Evolutionary conservation across 1,140 invertebrate genomes (phyloP).

Genomic region (Anoplolepis gracilipes): DNA sequence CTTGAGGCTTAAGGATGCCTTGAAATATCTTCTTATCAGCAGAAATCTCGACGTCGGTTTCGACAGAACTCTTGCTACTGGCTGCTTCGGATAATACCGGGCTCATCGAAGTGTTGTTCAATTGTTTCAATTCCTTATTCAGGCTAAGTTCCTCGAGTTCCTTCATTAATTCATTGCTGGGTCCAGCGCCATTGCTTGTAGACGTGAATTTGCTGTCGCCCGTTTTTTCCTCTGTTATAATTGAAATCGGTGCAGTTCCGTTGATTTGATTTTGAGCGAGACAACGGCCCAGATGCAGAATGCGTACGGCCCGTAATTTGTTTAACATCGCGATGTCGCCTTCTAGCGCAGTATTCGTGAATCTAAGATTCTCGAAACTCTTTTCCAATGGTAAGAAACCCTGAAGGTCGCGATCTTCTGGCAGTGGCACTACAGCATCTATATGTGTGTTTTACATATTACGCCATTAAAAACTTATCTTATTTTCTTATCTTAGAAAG

Average conservation of each 20-base stretch:
- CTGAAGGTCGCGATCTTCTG: slow-evolving; percentile 92
- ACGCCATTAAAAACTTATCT: no score
- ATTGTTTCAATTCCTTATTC: slow-evolving; percentile 77
- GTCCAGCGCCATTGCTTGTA: slow-evolving; percentile 72
- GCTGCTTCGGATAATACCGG: slow-evolving; percentile 81
- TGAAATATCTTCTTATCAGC: slow-evolving; percentile 86
- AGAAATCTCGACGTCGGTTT: slow-evolving; percentile 70
- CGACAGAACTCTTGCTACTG: slow-evolving; percentile 79
- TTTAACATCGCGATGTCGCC: slow-evolving; percentile 75
- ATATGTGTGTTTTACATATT: no score
- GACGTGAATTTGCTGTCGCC: slow-evolving; percentile 75
- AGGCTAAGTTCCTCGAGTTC: slow-evolving; percentile 83
- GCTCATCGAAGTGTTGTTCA: slow-evolving; percentile 69
- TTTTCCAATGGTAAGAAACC: slow-evolving; percentile 92
- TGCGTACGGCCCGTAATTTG: slow-evolving; percentile 83
- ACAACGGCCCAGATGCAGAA: slow-evolving; percentile 85
- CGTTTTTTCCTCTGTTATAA: slow-evolving; percentile 68
- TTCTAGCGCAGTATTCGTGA: slow-evolving; percentile 83
- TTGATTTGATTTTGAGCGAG: slow-evolving; percentile 84
- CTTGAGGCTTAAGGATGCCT: slow-evolving; percentile 90
- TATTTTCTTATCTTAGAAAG: background rate
- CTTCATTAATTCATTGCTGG: slow-evolving; percentile 82
- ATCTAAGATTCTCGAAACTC: slow-evolving; percentile 85
- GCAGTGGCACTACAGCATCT: slow-evolving; percentile 90
- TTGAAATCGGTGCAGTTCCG: slow-evolving; percentile 78